Base-by-base conservation (phyloP, 2,113 vertebrate genomes). In the Carettochelys insculpta region DNA sequence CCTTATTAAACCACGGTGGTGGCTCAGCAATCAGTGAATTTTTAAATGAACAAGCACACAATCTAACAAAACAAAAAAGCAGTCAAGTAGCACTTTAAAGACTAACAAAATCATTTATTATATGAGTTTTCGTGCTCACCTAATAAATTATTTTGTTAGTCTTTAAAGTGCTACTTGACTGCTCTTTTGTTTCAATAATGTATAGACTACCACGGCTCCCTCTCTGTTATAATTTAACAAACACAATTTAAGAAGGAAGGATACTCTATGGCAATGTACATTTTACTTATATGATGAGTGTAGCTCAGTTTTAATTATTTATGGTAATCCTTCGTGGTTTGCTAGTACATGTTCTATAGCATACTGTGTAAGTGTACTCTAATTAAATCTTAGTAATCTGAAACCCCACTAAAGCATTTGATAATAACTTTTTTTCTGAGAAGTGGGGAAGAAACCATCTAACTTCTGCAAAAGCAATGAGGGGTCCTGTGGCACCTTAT, bases 241-340 rank as follows among this genome's bases (percentile, higher is more conserved):
- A 84, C 8, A 80, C 48, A 65, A 38, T 68, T 68, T 17, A 47
- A 53, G 77, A 77, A 78, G 1, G 2, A 75, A 27, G 4, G 24
- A 27, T 34, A 53, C 1, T 80, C 75, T 19, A 29, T 51, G 4
- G 56, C 1, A 3, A 38, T 3, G 41, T 6, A 1, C 11, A 38
- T 9, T 90, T 93, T 47, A 53, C 91, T 50, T 94, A 6, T 77
- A 75, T 27, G 3, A 87, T 80, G 12, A 51, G 5, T 77, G 3
- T 58, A 14, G 54, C 61, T 90, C 52, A 79, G 3, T 83, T 95
- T 87, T 90, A 48, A 48, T n/a, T 83, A 19, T 58, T 87, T 76
- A 85, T 88, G 31, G 38, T 50, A 80, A 73, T 77, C 11, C 3
- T 83, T 90, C 34, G 24, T 47, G 10, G 8, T 6, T 92, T 77